A percentile compares a stretch with the other conserved stretches of the same genome.
These are phyloP conservation scores for Gila robusta DNA, from an alignment of 2,797 vertebrate genomes.

Conservation along the genomic window DNA sequence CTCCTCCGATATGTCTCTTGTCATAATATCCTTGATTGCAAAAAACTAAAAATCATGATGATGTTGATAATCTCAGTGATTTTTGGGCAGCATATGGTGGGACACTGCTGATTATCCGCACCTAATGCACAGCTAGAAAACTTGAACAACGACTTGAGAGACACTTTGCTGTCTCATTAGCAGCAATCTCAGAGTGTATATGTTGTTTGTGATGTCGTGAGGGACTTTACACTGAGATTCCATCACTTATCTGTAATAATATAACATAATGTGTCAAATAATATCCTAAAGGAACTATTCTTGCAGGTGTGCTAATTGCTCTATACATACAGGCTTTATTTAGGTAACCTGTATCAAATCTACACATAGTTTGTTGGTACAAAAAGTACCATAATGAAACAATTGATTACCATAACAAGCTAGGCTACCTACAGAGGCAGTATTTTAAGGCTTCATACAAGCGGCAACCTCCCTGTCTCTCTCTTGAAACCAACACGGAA, in stretches of 20 bases:
- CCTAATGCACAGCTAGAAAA: slow-evolving; percentile 5
- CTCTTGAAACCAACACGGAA: too few species aligned
- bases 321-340: neutral
- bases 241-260: neutral
- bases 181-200: neutral
- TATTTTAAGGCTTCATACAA: neutral
- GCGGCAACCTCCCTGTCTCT: too few species aligned
- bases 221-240: neutral
- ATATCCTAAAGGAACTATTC: slow-evolving; percentile 4
- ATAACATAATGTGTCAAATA: slow-evolving; percentile 7
- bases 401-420: neutral
- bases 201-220: neutral
- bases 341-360: slow-evolving; percentile 12
- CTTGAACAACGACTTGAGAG: slow-evolving; percentile 9
- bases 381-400: neutral
- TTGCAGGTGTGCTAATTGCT: neutral
- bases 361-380: neutral
- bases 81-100: slow-evolving; percentile 11
- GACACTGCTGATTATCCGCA: neutral
- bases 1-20: neutral
- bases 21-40: slow-evolving; percentile 10
- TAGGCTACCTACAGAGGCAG: neutral
- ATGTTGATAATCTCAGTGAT: slow-evolving; percentile 14
- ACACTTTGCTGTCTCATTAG: slow-evolving; percentile 28
- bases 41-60: neutral